Base-by-base conservation (phyloP, 2,113 vertebrate genomes). In the Osmerus eperlanus region DNA sequence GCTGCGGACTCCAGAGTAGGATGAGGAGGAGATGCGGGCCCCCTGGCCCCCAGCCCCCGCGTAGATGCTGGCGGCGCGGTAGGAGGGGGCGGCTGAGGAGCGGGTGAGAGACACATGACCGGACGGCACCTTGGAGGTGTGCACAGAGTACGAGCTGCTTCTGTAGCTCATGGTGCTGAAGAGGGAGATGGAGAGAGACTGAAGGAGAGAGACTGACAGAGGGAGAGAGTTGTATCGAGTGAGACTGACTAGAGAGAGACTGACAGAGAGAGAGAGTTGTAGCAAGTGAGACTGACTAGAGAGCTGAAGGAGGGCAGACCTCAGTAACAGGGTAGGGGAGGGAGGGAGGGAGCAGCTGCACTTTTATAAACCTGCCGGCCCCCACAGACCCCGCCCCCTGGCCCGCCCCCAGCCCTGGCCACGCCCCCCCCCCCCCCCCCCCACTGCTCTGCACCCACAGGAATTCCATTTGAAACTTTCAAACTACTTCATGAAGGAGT, bases 321-420 rank as follows among this genome's bases (percentile, higher is more conserved):
- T 89, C 85, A 90, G 81, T 86, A 82, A 90, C 65, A 71, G 82
- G 87, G 90, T 85, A 62, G 84, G 87, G 90, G 86, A 62, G 84
- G 79, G 64, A 87, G 77, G 90, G 71, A 66, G 75, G 56, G 85
- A 84, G 79, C 81, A 64, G 36, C 56, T 77, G 72, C 14, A 74
- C 86, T 77, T 91, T 88, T 92, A 88, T 92, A 92, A 85, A 87
- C 78, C 84, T 73, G 76, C 70, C 72, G 75, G 84, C 77, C 81
- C 82, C 75, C 66, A 61, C 16, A 56, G 28, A 63, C 83, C 89
- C 80, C 80, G 68, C 79, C 88, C 74, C 76, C 66, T 59, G 41
- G 71, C 64, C 13, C 84, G 83, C 7, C 84, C 88, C 81, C 41
- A 11, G 41, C 41, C 41, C 41, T 47, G 41, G 41, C 41, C 41